Conservation (phyloP, 2,888 invertebrate species). For the Tetropium fuscum region DNA sequence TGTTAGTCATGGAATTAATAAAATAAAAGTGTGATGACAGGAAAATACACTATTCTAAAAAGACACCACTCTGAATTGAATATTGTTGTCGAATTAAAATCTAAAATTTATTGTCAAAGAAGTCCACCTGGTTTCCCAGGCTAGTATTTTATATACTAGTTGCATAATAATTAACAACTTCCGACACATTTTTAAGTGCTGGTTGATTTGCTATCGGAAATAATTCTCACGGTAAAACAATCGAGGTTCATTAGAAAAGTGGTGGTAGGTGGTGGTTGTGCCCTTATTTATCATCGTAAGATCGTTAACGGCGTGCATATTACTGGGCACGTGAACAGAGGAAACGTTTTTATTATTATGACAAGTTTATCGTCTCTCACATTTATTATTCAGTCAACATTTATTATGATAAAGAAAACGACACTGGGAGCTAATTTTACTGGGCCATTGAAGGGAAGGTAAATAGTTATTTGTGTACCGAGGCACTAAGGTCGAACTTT, state of each 20-base stretch:
- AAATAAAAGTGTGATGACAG: too few species aligned
- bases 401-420: too few species aligned
- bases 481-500: too few species aligned
- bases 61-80: too few species aligned
- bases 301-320: background rate
- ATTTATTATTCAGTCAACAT: too few species aligned
- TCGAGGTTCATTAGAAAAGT: slow-evolving; percentile 23
- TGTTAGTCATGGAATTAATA: too few species aligned
- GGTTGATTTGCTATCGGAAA: slow-evolving; percentile 43
- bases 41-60: too few species aligned
- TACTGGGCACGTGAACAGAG: background rate
- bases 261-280: slow-evolving; percentile 27
- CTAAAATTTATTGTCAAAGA: background rate
- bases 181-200: slow-evolving; percentile 23
- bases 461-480: too few species aligned
- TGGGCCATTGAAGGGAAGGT: too few species aligned
- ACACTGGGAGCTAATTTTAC: too few species aligned
- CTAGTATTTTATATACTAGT: slow-evolving; percentile 8
- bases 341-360: background rate
- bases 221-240: slow-evolving; percentile 40
- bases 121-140: slow-evolving; percentile 18
- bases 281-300: slow-evolving; percentile 29
- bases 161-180: slow-evolving; percentile 13
- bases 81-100: too few species aligned
- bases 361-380: too few species aligned